A percentile compares a stretch with the other conserved stretches of the same genome.
Conservation (phyloP, 23 tunicate species). For the Phallusia fumigata region DNA sequence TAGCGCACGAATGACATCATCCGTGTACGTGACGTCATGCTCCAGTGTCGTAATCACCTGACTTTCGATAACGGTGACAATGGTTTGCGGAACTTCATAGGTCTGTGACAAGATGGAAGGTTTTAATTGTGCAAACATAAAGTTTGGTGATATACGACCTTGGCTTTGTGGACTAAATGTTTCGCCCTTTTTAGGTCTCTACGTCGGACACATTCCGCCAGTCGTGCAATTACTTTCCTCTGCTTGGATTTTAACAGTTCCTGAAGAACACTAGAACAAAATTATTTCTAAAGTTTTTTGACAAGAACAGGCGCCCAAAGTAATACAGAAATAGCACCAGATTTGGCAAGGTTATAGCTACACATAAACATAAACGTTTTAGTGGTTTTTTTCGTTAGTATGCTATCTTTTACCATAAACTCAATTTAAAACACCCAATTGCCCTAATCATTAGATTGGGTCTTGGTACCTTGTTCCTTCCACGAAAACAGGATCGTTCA, state of each 20-base stretch:
- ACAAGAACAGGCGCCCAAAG: too few relatives aligned
- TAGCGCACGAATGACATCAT: background rate
- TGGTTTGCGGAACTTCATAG: background rate
- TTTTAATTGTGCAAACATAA: too few relatives aligned
- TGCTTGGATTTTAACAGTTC: constrained; percentile 4
- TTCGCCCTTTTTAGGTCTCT: background rate
- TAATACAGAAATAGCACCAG: too few relatives aligned
- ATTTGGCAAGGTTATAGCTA: too few relatives aligned
- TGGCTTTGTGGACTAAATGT: background rate
- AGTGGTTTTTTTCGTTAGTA: too few relatives aligned
- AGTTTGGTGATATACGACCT: background rate
- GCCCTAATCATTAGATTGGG: too few relatives aligned
- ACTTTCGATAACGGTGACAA: background rate
- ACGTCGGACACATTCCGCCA: background rate
- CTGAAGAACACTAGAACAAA: background rate
- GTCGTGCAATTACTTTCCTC: background rate
- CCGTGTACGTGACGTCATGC: background rate
- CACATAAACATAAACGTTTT: too few relatives aligned
- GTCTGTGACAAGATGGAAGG: background rate
- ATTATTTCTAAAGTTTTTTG: too few relatives aligned
- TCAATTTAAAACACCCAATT: too few relatives aligned
- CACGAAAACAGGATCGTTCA: background rate
- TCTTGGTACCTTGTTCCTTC: too few relatives aligned
- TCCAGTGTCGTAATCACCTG: background rate
- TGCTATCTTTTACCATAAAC: too few relatives aligned